phyloP scores from a whole-genome alignment of 1,140 invertebrate genomes.

The Asbolus verrucosus region DNA sequence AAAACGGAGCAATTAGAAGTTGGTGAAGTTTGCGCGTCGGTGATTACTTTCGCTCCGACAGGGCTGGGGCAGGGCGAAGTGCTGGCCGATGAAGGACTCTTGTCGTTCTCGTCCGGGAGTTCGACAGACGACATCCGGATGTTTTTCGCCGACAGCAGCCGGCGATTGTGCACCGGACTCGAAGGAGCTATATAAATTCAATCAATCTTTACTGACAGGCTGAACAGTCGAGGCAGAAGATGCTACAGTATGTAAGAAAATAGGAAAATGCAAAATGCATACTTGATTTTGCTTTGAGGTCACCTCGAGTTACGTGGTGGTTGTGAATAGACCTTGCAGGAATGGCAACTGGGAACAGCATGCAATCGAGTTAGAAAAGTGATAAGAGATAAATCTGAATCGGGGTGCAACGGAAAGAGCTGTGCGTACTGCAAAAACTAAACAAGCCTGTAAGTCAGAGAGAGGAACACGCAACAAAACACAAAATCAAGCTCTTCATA shows the following conservation, averaged over 20 bases:
- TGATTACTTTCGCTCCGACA: conserved; percentile 65
- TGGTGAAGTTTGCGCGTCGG: background rate
- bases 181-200: conserved; percentile 78
- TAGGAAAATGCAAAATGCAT: conserved; percentile 56
- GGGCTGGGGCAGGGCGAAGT: conserved; percentile 94
- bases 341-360: conserved; percentile 54
- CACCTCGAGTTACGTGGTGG: conserved; percentile 63
- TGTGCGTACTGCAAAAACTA: conserved; percentile 14
- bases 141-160: conserved; percentile 81
- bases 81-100: conserved; percentile 90
- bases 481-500: conserved; percentile 54
- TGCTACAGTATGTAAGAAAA: too few relatives aligned
- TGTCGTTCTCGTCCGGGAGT: conserved; percentile 90
- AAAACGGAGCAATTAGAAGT: conserved; percentile 51
- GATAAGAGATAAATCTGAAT: conserved; percentile 13
- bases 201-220: conserved; percentile 31
- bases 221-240: too few relatives aligned
- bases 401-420: conserved; percentile 24
- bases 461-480: conserved; percentile 13
- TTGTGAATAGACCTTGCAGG: conserved; percentile 58
- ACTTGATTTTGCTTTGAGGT: conserved; percentile 64
- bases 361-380: conserved; percentile 43
- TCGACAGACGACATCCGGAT: conserved; percentile 93
- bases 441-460: conserved; percentile 23
- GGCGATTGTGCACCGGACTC: conserved; percentile 85